Evolutionary conservation across 64 coral and sea anemone genomes (phyloP).

Genomic region (Actinia tenebrosa): DNA sequence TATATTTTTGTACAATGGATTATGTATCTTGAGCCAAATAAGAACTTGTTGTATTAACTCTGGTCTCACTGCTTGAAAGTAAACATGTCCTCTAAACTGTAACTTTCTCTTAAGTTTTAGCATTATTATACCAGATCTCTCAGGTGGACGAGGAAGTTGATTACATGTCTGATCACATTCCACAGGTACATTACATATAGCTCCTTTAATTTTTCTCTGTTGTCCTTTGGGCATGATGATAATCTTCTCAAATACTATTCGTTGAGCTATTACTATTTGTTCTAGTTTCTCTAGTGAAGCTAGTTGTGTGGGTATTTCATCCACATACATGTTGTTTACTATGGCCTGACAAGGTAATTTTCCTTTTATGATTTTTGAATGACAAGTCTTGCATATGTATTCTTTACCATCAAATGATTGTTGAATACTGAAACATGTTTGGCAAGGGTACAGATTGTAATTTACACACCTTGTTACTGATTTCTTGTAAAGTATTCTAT

Average conservation of each 20-base stretch:
- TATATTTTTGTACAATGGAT: conserved; percentile 44
- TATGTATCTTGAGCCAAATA: conserved; percentile 51
- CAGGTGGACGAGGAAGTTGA: conserved; percentile 24
- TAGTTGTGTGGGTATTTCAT: conserved; percentile 69
- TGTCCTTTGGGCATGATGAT: conserved; percentile 30
- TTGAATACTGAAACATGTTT: conserved; percentile 39
- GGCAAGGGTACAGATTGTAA: not conserved
- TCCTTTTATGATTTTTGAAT: conserved; percentile 52
- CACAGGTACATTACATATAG: conserved; percentile 46
- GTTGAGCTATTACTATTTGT: conserved; percentile 37
- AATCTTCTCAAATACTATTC: conserved; percentile 55
- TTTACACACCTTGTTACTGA: conserved; percentile 20
- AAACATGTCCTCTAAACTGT: conserved; percentile 71
- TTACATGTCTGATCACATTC: conserved; percentile 31
- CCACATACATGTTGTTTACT: conserved; percentile 45
- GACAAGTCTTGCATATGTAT: conserved; percentile 65
- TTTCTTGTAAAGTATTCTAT: conserved; percentile 47
- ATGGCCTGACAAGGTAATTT: conserved; percentile 59
- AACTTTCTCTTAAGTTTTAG: conserved; percentile 70
- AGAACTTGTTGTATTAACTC: conserved; percentile 51
- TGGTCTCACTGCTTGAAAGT: conserved; percentile 65
- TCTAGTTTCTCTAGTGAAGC: conserved; percentile 56
- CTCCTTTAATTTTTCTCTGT: conserved; percentile 45
- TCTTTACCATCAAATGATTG: conserved; percentile 35
- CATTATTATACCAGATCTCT: conserved; percentile 53